A percentile compares a stretch with the other conserved stretches of the same genome.
Conservation (phyloP, 2,113 vertebrate species). For the Gobio gobio region DNA sequence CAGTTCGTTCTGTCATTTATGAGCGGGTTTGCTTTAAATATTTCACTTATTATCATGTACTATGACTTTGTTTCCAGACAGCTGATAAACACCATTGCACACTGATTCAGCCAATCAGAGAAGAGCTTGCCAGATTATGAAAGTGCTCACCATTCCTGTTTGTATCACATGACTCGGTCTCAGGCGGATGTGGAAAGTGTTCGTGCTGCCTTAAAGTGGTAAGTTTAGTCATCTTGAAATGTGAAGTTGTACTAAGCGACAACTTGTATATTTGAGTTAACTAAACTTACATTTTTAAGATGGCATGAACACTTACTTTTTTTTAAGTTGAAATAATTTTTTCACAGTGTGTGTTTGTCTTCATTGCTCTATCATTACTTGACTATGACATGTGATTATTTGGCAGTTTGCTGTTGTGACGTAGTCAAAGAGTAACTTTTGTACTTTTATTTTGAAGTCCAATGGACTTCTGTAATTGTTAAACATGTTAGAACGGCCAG, state of each 20-base stretch:
- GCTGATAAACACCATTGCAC: not conserved
- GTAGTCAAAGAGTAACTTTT: too few relatives aligned
- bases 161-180: not conserved
- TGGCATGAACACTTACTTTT: too few relatives aligned
- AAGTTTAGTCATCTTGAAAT: too few relatives aligned
- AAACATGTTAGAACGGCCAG: not conserved
- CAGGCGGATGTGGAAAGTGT: not conserved
- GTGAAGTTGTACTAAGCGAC: too few relatives aligned
- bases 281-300: too few relatives aligned
- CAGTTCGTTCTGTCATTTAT: not conserved
- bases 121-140: not conserved
- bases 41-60: not conserved
- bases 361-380: not conserved
- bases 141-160: not conserved
- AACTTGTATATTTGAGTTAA: too few relatives aligned
- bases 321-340: too few relatives aligned
- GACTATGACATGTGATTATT: not conserved
- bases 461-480: not conserved
- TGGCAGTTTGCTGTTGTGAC: too few relatives aligned
- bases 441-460: not conserved
- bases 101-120: not conserved
- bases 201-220: too few relatives aligned
- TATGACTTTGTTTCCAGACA: not conserved
- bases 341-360: too few relatives aligned
- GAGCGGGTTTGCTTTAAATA: not conserved